A percentile compares a stretch with the other conserved stretches of the same genome.
Conservation (phyloP, 1,140 invertebrate species). For the Drosophila nannoptera region DNA sequence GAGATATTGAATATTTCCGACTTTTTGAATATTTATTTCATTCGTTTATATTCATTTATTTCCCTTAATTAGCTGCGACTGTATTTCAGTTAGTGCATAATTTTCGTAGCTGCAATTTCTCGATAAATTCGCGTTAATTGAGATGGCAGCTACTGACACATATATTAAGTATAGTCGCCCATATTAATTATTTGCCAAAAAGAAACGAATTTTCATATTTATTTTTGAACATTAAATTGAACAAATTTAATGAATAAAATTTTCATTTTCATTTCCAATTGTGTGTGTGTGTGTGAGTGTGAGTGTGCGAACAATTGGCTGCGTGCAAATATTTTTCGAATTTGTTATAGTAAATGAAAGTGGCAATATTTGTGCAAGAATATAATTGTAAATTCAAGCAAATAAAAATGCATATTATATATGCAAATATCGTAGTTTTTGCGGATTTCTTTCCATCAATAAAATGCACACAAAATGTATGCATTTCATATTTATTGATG, state of each 20-base stretch:
- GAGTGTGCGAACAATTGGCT: no score
- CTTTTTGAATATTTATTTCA: no score
- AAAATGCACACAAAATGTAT: background rate
- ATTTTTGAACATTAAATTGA: background rate
- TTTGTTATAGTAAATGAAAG: constrained; percentile 2
- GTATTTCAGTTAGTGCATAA: background rate
- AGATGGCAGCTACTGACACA: constrained; percentile 15
- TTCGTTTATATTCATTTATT: no score
- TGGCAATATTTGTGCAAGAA: background rate
- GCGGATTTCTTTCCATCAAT: background rate
- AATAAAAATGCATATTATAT: background rate
- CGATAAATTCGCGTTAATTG: constrained; percentile 22
- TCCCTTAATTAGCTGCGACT: no score
- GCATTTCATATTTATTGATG: background rate
- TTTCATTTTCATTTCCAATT: constrained; percentile 22
- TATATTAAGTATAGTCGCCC: constrained; percentile 6
- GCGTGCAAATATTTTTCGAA: constrained; percentile 10
- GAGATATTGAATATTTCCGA: no score
- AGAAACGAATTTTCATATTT: background rate
- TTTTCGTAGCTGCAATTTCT: background rate
- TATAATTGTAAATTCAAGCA: background rate
- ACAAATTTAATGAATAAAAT: constrained; percentile 4
- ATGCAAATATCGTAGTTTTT: no score
- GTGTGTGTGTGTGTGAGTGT: background rate
- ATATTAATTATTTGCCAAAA: constrained; percentile 9